phyloP scores from a whole-genome alignment of 1,140 invertebrate genomes.

The Drosophila asahinai region DNA sequence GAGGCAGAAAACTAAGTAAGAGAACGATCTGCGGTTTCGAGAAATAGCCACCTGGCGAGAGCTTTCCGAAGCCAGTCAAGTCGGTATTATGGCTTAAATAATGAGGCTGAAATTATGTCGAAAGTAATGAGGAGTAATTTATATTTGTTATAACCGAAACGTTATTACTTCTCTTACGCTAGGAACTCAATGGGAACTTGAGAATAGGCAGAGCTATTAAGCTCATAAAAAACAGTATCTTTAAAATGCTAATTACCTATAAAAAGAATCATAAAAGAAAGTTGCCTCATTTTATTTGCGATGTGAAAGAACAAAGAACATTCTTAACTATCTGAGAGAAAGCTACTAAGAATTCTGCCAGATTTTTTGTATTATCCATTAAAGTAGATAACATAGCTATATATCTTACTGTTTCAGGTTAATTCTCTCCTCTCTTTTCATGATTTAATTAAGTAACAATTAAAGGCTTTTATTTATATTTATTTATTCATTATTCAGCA shows the following conservation, averaged over 20 bases:
- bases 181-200: background rate
- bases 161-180: background rate
- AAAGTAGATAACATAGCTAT: no score
- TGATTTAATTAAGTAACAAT: no score
- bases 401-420: no score
- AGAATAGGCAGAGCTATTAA: background rate
- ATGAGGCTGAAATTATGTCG: slow-evolving; percentile 11
- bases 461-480: background rate
- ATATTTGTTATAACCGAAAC: slow-evolving; percentile 7
- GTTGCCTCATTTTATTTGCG: background rate
- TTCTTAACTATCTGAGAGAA: no score
- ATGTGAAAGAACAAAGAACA: background rate
- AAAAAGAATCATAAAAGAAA: background rate
- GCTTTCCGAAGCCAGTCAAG: slow-evolving; percentile 10
- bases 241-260: background rate
- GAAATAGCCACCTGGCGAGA: slow-evolving; percentile 24
- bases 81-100: slow-evolving; percentile 13
- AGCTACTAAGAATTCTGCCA: no score
- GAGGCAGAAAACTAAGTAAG: slow-evolving; percentile 16
- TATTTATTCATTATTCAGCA: background rate
- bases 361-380: no score
- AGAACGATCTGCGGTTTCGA: slow-evolving; percentile 11
- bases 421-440: no score
- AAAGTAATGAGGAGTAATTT: slow-evolving; percentile 19
- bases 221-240: background rate